phyloP scores from a whole-genome alignment of 2,888 invertebrate genomes.

The Bugula neritina region DNA sequence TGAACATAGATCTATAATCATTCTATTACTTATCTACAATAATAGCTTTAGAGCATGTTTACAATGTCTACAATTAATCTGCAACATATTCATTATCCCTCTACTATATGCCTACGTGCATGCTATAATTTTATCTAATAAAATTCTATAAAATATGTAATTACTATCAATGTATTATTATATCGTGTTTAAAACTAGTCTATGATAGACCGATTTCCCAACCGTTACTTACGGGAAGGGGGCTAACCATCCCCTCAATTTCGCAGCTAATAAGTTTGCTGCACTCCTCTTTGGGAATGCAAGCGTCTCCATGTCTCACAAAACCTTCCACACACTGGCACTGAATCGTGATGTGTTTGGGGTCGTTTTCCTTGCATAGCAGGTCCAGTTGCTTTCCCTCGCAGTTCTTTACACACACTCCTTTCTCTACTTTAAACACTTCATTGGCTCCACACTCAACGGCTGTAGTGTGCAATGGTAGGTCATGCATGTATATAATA shows the following conservation, averaged over 20 bases:
- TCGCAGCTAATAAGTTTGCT: background rate
- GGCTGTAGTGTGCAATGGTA: background rate
- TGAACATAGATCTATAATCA: too few relatives aligned
- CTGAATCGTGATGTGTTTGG: background rate
- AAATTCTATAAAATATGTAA: too few relatives aligned
- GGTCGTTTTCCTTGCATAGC: background rate
- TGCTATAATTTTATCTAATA: too few relatives aligned
- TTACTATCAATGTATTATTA: too few relatives aligned
- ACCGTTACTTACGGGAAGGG: constrained; percentile 1
- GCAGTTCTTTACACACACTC: constrained; percentile 11
- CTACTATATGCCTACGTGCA: too few relatives aligned
- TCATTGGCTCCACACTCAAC: background rate
- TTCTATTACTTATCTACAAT: too few relatives aligned
- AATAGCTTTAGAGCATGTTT: too few relatives aligned
- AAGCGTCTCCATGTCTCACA: background rate
- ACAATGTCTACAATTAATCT: too few relatives aligned
- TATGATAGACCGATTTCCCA: too few relatives aligned
- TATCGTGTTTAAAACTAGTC: too few relatives aligned
- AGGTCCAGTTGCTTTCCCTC: background rate
- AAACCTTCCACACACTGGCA: background rate
- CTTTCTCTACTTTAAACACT: background rate
- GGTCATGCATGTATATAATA: too few relatives aligned
- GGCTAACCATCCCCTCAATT: background rate
- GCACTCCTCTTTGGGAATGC: background rate
- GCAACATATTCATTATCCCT: too few relatives aligned